Conservation (phyloP, 2,888 invertebrate species). For the Acrocyrtus sp. region DNA sequence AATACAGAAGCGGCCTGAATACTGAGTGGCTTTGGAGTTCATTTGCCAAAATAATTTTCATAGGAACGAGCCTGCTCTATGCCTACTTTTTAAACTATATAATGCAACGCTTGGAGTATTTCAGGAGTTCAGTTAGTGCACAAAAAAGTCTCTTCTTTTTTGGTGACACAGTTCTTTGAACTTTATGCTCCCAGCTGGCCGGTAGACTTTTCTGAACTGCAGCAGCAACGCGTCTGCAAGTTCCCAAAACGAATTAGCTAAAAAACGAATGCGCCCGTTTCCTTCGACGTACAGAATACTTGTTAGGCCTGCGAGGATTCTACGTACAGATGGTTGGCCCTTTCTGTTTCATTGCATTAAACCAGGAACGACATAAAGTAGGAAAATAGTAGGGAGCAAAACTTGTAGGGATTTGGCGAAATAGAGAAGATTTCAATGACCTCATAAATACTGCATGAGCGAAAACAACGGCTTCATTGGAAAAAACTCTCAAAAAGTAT, state of each 20-base stretch:
- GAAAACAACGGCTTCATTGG: too few relatives aligned
- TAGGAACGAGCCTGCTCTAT: not conserved
- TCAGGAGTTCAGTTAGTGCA: not conserved
- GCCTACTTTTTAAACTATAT: too few relatives aligned
- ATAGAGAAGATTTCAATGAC: not conserved
- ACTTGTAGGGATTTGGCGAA: not conserved
- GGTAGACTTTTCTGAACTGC: not conserved
- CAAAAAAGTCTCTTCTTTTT: not conserved
- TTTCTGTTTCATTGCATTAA: not conserved
- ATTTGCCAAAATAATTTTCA: not conserved
- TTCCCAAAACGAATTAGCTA: slow-evolving; percentile 23
- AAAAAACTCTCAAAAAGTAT: too few relatives aligned
- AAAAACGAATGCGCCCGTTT: slow-evolving; percentile 10
- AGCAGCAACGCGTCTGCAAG: not conserved
- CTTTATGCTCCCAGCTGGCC: not conserved
- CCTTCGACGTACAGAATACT: not conserved
- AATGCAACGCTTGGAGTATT: not conserved
- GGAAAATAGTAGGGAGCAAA: not conserved
- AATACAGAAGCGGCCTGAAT: not conserved
- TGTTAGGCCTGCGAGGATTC: not conserved
- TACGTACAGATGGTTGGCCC: not conserved
- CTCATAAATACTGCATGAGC: not conserved
- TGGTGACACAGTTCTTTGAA: slow-evolving; percentile 41
- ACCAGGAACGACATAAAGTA: not conserved
- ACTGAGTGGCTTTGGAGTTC: not conserved